Percentiles rank a stretch among this genome's conserved stretches.
phyloP scores from a whole-genome alignment of 1,140 invertebrate species.

The Drosophila kikkawai region DNA sequence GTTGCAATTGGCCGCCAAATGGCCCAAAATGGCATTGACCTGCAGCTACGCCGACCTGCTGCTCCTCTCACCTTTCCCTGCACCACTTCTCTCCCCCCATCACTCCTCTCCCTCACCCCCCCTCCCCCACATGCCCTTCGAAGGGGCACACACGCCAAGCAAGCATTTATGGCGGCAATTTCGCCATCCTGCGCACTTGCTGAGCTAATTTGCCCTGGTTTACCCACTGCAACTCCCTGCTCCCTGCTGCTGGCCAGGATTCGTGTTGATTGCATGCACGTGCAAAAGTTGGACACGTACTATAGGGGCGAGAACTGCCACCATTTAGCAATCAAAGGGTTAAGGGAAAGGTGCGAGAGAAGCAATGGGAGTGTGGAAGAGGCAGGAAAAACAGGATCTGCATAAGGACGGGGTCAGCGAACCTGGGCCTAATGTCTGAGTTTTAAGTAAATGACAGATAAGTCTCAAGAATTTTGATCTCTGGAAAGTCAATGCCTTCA shows the following conservation, averaged over 20 bases:
- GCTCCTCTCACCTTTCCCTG: not conserved
- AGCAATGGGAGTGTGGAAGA: not conserved
- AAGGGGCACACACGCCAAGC: constrained; percentile 49
- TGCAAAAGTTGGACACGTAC: constrained; percentile 43
- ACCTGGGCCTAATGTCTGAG: not conserved
- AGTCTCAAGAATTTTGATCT: not conserved
- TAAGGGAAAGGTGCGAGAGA: not conserved
- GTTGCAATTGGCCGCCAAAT: constrained; percentile 58
- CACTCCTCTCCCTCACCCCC: not conserved
- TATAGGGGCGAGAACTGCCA: not conserved
- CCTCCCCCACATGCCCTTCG: not conserved
- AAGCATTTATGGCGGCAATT: constrained; percentile 74
- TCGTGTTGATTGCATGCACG: constrained; percentile 69
- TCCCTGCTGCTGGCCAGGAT: constrained; percentile 8
- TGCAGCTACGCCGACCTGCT: constrained; percentile 40
- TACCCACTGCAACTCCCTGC: constrained; percentile 1
- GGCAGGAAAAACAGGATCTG: not conserved
- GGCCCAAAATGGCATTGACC: constrained; percentile 72
- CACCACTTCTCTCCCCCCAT: not conserved
- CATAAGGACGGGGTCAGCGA: not conserved
- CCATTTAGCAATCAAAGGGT: constrained; percentile 4
- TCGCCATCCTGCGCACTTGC: constrained; percentile 64
- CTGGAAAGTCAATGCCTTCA: too few species aligned
- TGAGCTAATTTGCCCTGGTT: constrained; percentile 69
- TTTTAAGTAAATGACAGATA: not conserved